Conservation (phyloP, 2,888 invertebrate species). For the Drosophila ustulata region DNA sequence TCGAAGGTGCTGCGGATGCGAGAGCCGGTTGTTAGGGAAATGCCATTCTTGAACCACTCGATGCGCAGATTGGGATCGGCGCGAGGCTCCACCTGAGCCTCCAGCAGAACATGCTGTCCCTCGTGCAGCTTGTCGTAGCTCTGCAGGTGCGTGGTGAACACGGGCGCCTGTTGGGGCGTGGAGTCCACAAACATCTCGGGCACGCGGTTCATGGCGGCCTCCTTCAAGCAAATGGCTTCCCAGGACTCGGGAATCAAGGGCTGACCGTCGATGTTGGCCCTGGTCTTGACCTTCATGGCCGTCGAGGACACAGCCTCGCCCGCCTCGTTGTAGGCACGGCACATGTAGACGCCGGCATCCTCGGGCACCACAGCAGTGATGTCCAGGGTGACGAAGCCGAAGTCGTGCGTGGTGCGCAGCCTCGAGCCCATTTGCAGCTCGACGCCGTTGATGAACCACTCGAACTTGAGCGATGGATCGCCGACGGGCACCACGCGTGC, state of each 20-base stretch:
- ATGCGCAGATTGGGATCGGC: slow-evolving; percentile 94
- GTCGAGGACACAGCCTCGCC: slow-evolving; percentile 98
- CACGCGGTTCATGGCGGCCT: slow-evolving; percentile 95
- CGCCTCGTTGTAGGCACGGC: slow-evolving; percentile 96
- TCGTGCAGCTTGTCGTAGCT: slow-evolving; percentile 93
- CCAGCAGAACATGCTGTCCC: slow-evolving; percentile 94
- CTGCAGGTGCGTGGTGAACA: slow-evolving; percentile 96
- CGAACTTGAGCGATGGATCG: slow-evolving; percentile 95
- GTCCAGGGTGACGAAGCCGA: slow-evolving; percentile 96
- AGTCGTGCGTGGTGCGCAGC: slow-evolving; percentile 96
- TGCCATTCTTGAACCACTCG: slow-evolving; percentile 97
- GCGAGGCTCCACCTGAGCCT: slow-evolving; percentile 96
- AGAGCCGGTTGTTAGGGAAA: slow-evolving; percentile 93
- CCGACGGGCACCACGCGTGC: slow-evolving; percentile 97
- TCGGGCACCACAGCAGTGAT: slow-evolving; percentile 94
- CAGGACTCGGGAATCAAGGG: slow-evolving; percentile 95
- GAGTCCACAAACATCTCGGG: slow-evolving; percentile 95
- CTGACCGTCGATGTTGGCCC: slow-evolving; percentile 92
- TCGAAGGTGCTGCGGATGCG: slow-evolving; percentile 97
- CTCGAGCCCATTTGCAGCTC: slow-evolving; percentile 96
- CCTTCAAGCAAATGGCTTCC: slow-evolving; percentile 96
- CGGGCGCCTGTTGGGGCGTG: slow-evolving; percentile 95
- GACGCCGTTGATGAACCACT: slow-evolving; percentile 98
- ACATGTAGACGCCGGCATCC: slow-evolving; percentile 97
- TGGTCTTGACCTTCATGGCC: slow-evolving; percentile 94